Conservation (phyloP, 2,888 invertebrate species). For the Platycheirus rosarum region DNA sequence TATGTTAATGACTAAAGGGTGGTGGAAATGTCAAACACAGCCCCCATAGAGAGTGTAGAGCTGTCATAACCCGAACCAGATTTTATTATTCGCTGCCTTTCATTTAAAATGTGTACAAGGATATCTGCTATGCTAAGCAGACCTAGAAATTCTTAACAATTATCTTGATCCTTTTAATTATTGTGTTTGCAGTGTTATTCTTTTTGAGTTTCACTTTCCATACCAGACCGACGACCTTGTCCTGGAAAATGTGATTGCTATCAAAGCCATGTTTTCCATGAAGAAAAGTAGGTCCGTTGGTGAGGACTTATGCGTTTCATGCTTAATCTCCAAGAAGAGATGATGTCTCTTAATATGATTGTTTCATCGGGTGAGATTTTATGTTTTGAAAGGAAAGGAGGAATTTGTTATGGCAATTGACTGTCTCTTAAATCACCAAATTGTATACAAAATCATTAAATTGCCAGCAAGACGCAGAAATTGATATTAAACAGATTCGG, state of each 20-base stretch:
- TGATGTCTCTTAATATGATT: too few relatives aligned
- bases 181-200: conserved; percentile 9
- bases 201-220: conserved; percentile 42
- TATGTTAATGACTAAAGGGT: conserved; percentile 2
- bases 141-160: conserved; percentile 50
- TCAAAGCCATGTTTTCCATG: background rate
- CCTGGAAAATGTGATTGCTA: conserved; percentile 2
- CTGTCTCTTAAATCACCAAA: too few relatives aligned
- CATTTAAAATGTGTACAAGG: background rate
- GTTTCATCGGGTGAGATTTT: too few relatives aligned
- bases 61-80: conserved; percentile 51
- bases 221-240: conserved; percentile 15
- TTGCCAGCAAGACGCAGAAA: too few relatives aligned
- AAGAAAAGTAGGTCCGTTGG: conserved; percentile 11
- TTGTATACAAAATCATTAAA: too few relatives aligned
- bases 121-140: conserved; percentile 31
- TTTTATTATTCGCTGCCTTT: conserved; percentile 29
- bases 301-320: background rate
- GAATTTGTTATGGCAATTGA: too few relatives aligned
- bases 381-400: too few relatives aligned
- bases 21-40: background rate
- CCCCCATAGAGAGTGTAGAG: conserved; percentile 6
- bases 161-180: conserved; percentile 40
- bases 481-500: too few relatives aligned
- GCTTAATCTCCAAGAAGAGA: too few relatives aligned